These are phyloP conservation scores for Sceloporus undulatus DNA, from an alignment of 2,113 vertebrate genomes.

Conservation along the genomic window DNA sequence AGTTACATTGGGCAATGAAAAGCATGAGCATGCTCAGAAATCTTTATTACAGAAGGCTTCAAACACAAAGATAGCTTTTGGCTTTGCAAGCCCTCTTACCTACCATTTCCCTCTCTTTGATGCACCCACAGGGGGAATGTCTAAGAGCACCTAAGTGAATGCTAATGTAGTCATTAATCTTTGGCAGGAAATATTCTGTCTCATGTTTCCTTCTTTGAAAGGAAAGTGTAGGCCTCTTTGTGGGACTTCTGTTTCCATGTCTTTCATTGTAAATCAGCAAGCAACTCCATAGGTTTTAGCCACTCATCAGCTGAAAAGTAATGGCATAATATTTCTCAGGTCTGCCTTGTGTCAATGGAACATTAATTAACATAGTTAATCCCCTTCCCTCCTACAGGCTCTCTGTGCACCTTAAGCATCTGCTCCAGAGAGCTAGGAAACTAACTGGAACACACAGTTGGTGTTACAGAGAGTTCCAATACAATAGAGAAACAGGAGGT, in stretches of 20 bases:
- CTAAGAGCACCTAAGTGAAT: constrained; percentile 18
- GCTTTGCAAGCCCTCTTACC: not conserved
- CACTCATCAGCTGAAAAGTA: constrained; percentile 39
- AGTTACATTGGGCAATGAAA: not conserved
- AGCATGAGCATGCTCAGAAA: not conserved
- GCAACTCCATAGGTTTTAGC: constrained; percentile 21
- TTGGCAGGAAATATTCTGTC: not conserved
- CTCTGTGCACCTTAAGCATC: no score
- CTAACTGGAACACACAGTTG: no score
- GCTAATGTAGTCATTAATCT: constrained; percentile 46
- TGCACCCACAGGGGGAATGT: not conserved
- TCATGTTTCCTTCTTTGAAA: constrained; percentile 41
- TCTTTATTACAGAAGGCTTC: not conserved
- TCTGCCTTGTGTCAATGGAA: constrained; percentile 37
- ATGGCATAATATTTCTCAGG: constrained; percentile 35
- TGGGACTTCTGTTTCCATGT: not conserved
- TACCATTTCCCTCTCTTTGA: not conserved
- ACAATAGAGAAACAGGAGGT: no score
- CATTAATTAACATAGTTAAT: constrained; percentile 12
- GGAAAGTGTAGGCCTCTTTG: not conserved
- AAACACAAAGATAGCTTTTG: not conserved
- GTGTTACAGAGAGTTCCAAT: no score
- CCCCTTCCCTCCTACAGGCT: no score
- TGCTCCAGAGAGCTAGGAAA: no score
- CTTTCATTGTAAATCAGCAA: not conserved